phyloP scores from a whole-genome alignment of 2,888 invertebrate genomes.

The Therioaphis trifolii region DNA sequence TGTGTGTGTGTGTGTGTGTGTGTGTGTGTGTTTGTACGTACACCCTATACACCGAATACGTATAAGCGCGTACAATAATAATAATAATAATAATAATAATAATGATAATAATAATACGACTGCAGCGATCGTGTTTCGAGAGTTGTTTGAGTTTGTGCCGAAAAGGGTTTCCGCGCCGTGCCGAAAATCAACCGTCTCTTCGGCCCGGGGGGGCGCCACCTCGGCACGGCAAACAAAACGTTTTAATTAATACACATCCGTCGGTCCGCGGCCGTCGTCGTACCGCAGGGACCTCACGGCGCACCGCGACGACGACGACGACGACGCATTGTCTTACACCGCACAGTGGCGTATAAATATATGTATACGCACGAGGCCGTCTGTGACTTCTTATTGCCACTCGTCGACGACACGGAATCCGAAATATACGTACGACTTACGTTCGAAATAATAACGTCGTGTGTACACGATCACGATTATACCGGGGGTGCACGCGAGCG shows the following conservation, averaged over 20 bases:
- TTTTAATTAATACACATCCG: conserved; percentile 57
- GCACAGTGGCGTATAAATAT: no score
- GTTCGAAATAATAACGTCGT: no score
- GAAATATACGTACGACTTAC: no score
- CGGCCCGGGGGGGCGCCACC: conserved; percentile 47
- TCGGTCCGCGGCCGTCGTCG: not conserved
- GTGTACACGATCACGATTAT: no score
- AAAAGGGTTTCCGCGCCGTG: conserved; percentile 22
- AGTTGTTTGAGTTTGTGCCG: conserved; percentile 41
- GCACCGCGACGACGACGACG: not conserved
- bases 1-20: not conserved
- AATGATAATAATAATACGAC: conserved; percentile 27
- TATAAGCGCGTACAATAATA: not conserved
- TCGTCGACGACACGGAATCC: no score
- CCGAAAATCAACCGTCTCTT: conserved; percentile 46
- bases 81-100: not conserved
- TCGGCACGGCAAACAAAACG: conserved; percentile 54
- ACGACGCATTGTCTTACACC: conserved; percentile 34
- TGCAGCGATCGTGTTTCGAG: conserved; percentile 29
- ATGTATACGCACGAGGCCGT: no score
- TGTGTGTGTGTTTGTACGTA: not conserved
- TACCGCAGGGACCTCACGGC: conserved; percentile 34
- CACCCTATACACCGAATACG: no score
- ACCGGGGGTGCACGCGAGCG: no score
- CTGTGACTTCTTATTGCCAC: no score